Conservation (phyloP, 2,797 vertebrate species). For the Lepus oiostolus region DNA sequence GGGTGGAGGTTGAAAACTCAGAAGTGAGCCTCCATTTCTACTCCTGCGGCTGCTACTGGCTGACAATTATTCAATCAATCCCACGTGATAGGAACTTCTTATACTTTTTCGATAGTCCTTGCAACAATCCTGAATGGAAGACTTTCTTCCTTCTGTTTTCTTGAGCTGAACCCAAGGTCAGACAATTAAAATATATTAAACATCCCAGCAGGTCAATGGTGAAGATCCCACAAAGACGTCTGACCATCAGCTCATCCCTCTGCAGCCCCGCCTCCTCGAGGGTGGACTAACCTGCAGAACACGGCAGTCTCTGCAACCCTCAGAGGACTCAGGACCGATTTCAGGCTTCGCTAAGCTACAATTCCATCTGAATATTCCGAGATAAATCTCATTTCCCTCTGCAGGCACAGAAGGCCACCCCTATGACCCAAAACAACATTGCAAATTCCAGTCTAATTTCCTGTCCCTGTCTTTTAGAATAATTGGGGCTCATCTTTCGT, state of each 20-base stretch:
- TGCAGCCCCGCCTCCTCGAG: not conserved
- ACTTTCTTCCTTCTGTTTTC: not conserved
- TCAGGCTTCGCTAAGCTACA: conserved; percentile 16
- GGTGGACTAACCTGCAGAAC: not conserved
- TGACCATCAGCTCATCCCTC: not conserved
- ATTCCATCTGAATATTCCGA: conserved; percentile 1
- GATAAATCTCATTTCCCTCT: conserved; percentile 63
- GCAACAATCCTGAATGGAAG: not conserved
- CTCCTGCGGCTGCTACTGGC: not conserved
- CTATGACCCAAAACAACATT: conserved; percentile 7
- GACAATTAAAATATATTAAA: conserved; percentile 20
- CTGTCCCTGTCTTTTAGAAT: conserved; percentile 36
- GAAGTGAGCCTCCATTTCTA: not conserved
- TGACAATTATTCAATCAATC: conserved; percentile 11
- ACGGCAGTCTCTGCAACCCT: not conserved
- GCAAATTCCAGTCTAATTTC: conserved; percentile 62
- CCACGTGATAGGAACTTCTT: not conserved
- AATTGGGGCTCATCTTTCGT: conserved; percentile 59
- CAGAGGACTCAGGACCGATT: not conserved
- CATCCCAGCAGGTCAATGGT: not conserved
- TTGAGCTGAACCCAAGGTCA: not conserved
- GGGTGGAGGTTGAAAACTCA: not conserved
- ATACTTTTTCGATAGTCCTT: not conserved
- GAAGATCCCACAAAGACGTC: not conserved
- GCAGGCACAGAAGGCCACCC: conserved; percentile 22